These are phyloP conservation scores for Entomyzon cyanotis DNA, from an alignment of 2,113 vertebrate genomes.

Conservation along the genomic window DNA sequence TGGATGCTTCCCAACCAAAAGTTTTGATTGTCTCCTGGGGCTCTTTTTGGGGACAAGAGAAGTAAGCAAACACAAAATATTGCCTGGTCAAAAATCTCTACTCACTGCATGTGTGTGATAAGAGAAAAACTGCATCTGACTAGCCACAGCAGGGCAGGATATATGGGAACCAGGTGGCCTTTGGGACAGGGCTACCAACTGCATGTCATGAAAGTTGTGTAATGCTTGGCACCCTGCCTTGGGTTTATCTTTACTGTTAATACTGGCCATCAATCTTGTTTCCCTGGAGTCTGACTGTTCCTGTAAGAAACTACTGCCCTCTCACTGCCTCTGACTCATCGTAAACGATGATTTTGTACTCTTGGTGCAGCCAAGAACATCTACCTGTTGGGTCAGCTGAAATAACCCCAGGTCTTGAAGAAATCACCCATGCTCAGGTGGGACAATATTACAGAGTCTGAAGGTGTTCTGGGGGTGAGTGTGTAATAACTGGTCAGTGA, in stretches of 20 bases:
- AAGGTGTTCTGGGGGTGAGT: neutral
- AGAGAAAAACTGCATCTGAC: neutral
- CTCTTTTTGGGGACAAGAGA: neutral
- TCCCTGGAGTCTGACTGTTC: neutral
- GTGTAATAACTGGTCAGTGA: neutral
- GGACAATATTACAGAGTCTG: neutral
- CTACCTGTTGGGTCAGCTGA: neutral
- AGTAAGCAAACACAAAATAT: neutral
- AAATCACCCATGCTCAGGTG: neutral
- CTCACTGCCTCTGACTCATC: neutral
- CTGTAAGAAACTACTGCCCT: neutral
- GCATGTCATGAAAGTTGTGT: neutral
- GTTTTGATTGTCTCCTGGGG: neutral
- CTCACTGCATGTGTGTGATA: fast-evolving
- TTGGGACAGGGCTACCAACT: neutral
- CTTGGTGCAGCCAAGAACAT: neutral
- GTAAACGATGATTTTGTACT: neutral
- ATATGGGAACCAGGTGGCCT: neutral
- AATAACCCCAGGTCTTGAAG: neutral
- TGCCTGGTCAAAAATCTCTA: neutral
- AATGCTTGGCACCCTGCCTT: neutral
- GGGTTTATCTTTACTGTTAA: neutral
- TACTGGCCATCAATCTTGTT: neutral
- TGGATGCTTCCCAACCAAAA: neutral
- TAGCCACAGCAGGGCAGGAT: neutral